Evolutionary conservation across 2,888 invertebrate genomes (phyloP), one percentile per base, ranked within the genome.

Genomic region (Nemapogon koenigi): DNA sequence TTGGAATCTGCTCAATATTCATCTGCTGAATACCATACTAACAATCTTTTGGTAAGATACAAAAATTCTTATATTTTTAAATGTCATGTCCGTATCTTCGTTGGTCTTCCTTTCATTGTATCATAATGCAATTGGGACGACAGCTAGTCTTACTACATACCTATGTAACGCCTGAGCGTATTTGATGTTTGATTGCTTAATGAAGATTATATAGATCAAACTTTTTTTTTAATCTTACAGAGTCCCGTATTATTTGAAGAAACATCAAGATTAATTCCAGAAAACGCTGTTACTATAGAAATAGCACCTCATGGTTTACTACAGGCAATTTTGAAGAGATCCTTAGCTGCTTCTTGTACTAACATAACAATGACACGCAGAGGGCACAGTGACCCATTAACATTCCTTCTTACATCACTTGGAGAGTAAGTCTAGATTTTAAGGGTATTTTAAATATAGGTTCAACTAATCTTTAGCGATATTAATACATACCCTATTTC

Each of bases 231-330:
- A n/a, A n/a, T n/a, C n/a, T n/a, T 46, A 4, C 42, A 78, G 58
- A 86, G 70, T 40, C 81, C 88, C 1, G 90, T 90, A 4, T 65
- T 87, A 4, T 92, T 93, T 53, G 91, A 93, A 55, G 94, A 94
- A 62, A 90, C 90, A 0, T 76, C 89, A 2, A 71, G 69, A 18
- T 78, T 88, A 50, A 85, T 96, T 35, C 94, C 94, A 0, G 71
- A 81, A 8, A 85, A 91, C 52, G 92, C 94, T 0, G 81, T 95
- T 17, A 75, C 88, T 7, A 85, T 96, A 37, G 96, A 96, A 65
- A 85, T 96, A 41, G 94, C 95, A 0, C 95, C 96, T 0, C 95
- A 96, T 52, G 89, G 92, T 16, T 80, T 96, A 13, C 81, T 96
- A 40, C 94, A 94, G 61, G 90, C 94, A 1, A 91, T 96, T 50